Evolutionary conservation across 2,797 vertebrate species (phyloP).

Genomic region (Pyrocephalus nanus): DNA sequence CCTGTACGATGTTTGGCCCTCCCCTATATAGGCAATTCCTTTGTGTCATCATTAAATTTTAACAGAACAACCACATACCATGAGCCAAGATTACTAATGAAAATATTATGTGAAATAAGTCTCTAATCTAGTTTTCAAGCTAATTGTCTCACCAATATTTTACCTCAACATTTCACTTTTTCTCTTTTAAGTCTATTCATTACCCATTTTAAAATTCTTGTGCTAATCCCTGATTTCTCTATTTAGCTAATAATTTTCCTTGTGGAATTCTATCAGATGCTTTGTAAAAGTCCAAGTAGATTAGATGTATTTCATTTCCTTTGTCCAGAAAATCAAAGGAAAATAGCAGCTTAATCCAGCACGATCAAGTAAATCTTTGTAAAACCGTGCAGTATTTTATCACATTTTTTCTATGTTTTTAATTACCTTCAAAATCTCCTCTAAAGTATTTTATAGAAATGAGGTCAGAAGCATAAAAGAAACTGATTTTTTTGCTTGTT

Average conservation of each 20-base stretch:
- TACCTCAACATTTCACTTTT: background rate
- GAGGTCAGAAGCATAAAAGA: background rate
- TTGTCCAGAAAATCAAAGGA: slow-evolving; percentile 8
- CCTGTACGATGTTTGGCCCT: background rate
- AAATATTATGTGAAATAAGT: background rate
- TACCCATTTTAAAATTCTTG: background rate
- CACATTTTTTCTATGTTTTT: background rate
- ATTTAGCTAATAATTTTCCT: slow-evolving; percentile 5
- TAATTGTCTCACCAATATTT: background rate
- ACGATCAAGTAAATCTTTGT: background rate
- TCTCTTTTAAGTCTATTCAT: background rate
- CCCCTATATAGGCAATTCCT: background rate
- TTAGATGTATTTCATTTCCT: background rate
- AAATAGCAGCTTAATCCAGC: slow-evolving; percentile 18
- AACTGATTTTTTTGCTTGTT: background rate
- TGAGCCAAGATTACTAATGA: background rate
- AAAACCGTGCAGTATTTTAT: background rate
- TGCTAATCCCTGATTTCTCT: background rate
- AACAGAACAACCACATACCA: background rate
- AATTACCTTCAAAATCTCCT: background rate
- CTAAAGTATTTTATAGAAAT: background rate
- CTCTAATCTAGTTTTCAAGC: background rate
- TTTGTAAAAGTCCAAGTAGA: background rate
- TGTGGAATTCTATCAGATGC: slow-evolving; percentile 3
- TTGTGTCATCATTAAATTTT: background rate